phyloP scores from a whole-genome alignment of 1,140 invertebrate species.

The Samia ricini region DNA sequence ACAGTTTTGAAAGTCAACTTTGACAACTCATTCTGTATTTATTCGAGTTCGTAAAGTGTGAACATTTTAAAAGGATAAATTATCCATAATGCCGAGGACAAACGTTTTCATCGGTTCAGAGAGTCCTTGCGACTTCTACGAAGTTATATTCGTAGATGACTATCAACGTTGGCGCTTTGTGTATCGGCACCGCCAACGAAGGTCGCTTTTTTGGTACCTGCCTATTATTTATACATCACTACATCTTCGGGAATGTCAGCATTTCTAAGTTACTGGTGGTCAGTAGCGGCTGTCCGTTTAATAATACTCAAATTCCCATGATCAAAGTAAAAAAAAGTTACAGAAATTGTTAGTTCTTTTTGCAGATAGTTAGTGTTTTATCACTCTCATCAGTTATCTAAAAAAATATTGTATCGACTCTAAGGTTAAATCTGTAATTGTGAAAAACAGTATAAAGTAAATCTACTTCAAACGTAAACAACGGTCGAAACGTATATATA shows the following conservation, averaged over 20 bases:
- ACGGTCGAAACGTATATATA: too few relatives aligned
- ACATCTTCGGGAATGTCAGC: neutral
- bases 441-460: too few relatives aligned
- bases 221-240: constrained; percentile 38
- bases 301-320: neutral
- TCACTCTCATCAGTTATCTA: too few relatives aligned
- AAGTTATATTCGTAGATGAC: constrained; percentile 53
- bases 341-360: too few relatives aligned
- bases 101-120: constrained; percentile 45
- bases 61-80: constrained; percentile 61
- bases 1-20: constrained; percentile 34
- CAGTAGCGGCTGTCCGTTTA: neutral
- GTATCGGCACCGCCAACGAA: constrained; percentile 63
- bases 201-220: constrained; percentile 44
- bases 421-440: too few relatives aligned
- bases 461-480: too few relatives aligned
- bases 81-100: constrained; percentile 44
- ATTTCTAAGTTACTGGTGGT: constrained; percentile 6
- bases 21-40: constrained; percentile 59
- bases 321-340: too few relatives aligned
- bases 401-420: too few relatives aligned
- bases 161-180: constrained; percentile 61
- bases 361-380: too few relatives aligned
- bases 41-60: constrained; percentile 52
- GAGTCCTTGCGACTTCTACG: constrained; percentile 51